Conservation (phyloP, 2,113 vertebrate genomes). For the Paradoxurus hermaphroditus region DNA sequence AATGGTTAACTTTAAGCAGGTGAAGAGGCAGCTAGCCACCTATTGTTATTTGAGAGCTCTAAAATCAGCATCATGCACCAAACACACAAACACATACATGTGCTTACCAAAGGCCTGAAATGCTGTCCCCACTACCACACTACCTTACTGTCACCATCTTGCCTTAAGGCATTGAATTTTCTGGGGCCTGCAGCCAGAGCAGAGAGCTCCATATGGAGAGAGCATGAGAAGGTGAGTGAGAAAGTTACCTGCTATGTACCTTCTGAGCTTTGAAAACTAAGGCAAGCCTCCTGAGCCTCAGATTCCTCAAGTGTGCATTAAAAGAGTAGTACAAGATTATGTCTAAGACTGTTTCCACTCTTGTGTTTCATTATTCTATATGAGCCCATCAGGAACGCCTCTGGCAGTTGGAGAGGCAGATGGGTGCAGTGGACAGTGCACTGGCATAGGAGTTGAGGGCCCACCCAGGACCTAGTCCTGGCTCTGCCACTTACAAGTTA, state of each 20-base stretch:
- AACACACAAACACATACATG: neutral
- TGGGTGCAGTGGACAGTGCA: rapidly evolving
- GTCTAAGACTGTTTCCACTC: neutral
- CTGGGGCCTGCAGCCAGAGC: neutral
- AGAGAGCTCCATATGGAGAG: neutral
- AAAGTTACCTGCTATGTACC: neutral
- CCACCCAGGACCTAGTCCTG: neutral
- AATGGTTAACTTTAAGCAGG: neutral
- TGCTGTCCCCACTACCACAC: neutral
- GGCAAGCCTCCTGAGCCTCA: neutral
- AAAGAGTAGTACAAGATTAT: neutral
- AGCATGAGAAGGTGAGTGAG: neutral
- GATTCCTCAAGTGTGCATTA: neutral
- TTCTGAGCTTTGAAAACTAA: neutral
- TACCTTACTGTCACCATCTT: neutral
- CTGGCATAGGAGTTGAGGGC: neutral
- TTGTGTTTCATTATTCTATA: neutral
- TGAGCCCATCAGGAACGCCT: neutral
- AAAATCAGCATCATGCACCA: neutral
- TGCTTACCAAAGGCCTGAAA: neutral
- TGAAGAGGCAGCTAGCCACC: neutral
- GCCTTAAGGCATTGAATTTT: neutral
- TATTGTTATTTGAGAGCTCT: neutral
- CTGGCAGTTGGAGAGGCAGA: neutral
- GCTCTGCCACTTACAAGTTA: neutral